A percentile compares a stretch with the other conserved stretches of the same genome.
phyloP scores from a whole-genome alignment of 2,888 invertebrate genomes.

The Nomada ruficornis region DNA sequence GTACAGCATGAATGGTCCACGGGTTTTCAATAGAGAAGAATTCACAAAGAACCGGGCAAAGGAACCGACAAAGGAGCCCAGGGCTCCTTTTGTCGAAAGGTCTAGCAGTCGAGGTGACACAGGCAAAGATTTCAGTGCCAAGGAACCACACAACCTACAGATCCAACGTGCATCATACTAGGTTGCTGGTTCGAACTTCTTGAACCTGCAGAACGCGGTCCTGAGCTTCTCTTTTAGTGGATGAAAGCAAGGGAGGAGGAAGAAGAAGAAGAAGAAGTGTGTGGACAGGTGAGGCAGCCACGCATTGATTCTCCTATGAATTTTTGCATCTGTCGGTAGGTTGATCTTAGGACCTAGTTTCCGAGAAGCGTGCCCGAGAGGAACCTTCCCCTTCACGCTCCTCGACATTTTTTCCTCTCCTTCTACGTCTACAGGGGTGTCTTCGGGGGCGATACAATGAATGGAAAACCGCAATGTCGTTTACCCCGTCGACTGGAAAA shows the following conservation, averaged over 20 bases:
- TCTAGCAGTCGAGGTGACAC: slow-evolving; percentile 80
- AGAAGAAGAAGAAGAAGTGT: slow-evolving; percentile 76
- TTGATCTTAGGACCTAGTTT: slow-evolving; percentile 78
- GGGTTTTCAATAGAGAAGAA: slow-evolving; percentile 77
- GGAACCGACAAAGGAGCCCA: slow-evolving; percentile 81
- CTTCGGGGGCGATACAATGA: slow-evolving; percentile 24
- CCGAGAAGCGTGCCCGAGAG: slow-evolving; percentile 76
- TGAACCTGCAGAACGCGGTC: slow-evolving; percentile 58
- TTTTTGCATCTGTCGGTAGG: slow-evolving; percentile 83
- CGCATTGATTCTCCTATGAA: slow-evolving; percentile 79
- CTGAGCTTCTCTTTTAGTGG: slow-evolving; percentile 48
- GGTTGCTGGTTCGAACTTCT: slow-evolving; percentile 40
- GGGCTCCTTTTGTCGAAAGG: slow-evolving; percentile 78
- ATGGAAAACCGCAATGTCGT: slow-evolving; percentile 52
- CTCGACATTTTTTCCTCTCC: slow-evolving; percentile 45
- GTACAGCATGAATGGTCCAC: slow-evolving; percentile 76
- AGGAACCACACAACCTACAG: slow-evolving; percentile 1
- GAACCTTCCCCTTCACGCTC: slow-evolving; percentile 64
- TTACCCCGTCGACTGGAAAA: slow-evolving; percentile 31
- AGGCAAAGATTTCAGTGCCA: slow-evolving; percentile 69
- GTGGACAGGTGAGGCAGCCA: slow-evolving; percentile 81
- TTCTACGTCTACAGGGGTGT: not conserved
- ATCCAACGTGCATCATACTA: slow-evolving; percentile 26
- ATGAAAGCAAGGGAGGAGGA: slow-evolving; percentile 42
- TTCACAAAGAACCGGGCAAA: slow-evolving; percentile 79